These are phyloP conservation scores for Paratrypauchen microcephalus DNA, from an alignment of 2,797 vertebrate species.

Conservation along the genomic window DNA sequence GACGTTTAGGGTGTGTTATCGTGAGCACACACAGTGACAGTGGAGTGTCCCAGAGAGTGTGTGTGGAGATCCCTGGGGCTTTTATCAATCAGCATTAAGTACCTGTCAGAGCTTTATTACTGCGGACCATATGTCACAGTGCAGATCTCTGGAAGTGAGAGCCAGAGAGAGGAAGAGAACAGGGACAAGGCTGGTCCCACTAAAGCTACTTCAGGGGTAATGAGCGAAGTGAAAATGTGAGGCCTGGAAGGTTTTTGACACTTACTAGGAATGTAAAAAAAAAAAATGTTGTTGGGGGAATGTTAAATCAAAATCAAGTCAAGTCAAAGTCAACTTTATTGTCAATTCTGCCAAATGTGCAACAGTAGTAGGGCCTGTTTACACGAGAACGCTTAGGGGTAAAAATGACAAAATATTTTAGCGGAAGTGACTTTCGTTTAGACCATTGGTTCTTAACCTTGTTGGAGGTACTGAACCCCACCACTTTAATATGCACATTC, in stretches of 20 bases:
- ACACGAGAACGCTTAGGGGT: too few species aligned
- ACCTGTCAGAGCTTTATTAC: slow-evolving; percentile 46
- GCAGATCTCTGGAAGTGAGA: slow-evolving; percentile 25
- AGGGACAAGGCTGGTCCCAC: not conserved
- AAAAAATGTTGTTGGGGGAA: too few species aligned
- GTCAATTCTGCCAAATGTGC: too few species aligned
- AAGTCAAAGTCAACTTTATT: too few species aligned
- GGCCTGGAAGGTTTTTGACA: not conserved
- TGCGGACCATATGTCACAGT: slow-evolving; percentile 40
- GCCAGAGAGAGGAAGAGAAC: not conserved
- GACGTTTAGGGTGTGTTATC: slow-evolving; percentile 9
- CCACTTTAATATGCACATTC: too few species aligned
- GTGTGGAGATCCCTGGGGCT: slow-evolving; percentile 31
- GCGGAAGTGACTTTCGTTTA: too few species aligned
- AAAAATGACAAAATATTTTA: too few species aligned
- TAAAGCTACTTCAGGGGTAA: not conserved
- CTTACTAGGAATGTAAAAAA: not conserved
- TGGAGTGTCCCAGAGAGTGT: slow-evolving; percentile 24
- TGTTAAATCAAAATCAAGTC: too few species aligned
- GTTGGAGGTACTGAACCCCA: too few species aligned
- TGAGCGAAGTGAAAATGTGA: not conserved
- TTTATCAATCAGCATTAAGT: slow-evolving; percentile 53
- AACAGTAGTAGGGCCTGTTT: too few species aligned
- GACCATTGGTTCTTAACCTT: too few species aligned
- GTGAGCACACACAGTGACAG: slow-evolving; percentile 21